Base-by-base conservation (phyloP, 2,113 vertebrate species). In the Cichladusa arquata region DNA sequence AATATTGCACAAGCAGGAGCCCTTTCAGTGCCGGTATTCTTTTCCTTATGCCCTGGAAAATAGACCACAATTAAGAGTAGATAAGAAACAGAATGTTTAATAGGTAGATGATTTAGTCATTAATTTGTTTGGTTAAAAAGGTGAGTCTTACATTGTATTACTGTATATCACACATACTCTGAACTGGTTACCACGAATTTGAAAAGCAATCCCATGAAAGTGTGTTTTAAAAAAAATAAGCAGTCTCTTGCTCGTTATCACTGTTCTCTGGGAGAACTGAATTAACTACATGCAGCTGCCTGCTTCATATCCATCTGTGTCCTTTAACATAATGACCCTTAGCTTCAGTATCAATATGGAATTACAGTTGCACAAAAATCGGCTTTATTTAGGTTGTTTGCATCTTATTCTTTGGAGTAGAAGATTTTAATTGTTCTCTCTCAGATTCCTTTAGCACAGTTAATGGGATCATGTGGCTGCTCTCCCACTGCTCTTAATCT, bases 401-500 rank as follows among this genome's bases (percentile, higher is more conserved):
- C 18, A 0, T 92, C 88, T 86, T 62, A 28, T 22, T 88, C 77
- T 93, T 90, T 90, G 82, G 84, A 94, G 8, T 91, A 72, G 85
- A 84, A 93, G 85, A 81, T 93, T 88, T 96, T 96, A 95, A 96
- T 94, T 94, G 91, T 96, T 88, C 89, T 89, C 58, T 47, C 56
- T 92, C 62, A 38, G 67, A 81, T 93, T 95, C 47, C 67, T 96
- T 93, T 80, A 94, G 92, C 76, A 45, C 86, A 88, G 88, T 95
- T 96, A 96, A 96, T 96, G 88, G 92, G 83, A 92, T 96, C 95
- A 90, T 96, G 95, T 94, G 90, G 92, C 86, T 92, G 82, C 88
- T 88, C 94, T 95, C 96, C 95, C 66, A 94, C 87, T 81, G 95
- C 92, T 96, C 58, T 70, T 96, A 92, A 96, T 96, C 92, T 96